A percentile compares a stretch with the other conserved stretches of the same genome.
phyloP scores from a whole-genome alignment of 2,113 vertebrate species.

The Paedocypris sp. region DNA sequence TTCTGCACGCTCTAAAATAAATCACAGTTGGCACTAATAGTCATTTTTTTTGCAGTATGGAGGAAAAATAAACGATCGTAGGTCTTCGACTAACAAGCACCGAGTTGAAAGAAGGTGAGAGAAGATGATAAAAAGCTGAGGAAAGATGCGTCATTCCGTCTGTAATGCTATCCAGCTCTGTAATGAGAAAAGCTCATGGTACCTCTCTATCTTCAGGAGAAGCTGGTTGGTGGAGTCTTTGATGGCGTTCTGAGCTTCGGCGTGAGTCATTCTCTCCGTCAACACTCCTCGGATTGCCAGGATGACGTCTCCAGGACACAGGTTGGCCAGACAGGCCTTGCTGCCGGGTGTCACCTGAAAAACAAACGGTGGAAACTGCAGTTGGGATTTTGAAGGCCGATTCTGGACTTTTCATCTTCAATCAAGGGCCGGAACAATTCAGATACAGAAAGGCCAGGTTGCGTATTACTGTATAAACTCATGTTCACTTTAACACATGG shows the following conservation, averaged over 20 bases:
- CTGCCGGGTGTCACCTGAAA: constrained; percentile 77
- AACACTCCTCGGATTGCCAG: constrained; percentile 70
- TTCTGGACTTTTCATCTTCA: too few species aligned
- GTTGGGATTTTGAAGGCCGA: too few species aligned
- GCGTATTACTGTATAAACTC: too few species aligned
- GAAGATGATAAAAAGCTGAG: background rate
- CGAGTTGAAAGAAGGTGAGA: background rate
- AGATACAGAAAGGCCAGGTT: too few species aligned
- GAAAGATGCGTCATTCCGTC: background rate
- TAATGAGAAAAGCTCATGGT: constrained; percentile 15
- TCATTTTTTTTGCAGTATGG: background rate
- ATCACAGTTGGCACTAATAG: background rate
- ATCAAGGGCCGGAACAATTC: too few species aligned
- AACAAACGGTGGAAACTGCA: background rate
- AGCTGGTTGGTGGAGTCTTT: constrained; percentile 72
- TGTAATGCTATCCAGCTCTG: background rate
- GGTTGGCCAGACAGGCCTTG: constrained; percentile 71
- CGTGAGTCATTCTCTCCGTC: constrained; percentile 75
- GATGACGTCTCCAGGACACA: constrained; percentile 76
- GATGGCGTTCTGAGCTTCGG: constrained; percentile 76
- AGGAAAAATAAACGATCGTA: background rate
- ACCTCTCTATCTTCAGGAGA: constrained; percentile 77
- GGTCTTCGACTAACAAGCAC: background rate
- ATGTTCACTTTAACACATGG: too few species aligned
- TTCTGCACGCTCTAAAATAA: background rate